Evolutionary conservation across 2,797 vertebrate species (phyloP).

Genomic region (Enoplosus armatus): DNA sequence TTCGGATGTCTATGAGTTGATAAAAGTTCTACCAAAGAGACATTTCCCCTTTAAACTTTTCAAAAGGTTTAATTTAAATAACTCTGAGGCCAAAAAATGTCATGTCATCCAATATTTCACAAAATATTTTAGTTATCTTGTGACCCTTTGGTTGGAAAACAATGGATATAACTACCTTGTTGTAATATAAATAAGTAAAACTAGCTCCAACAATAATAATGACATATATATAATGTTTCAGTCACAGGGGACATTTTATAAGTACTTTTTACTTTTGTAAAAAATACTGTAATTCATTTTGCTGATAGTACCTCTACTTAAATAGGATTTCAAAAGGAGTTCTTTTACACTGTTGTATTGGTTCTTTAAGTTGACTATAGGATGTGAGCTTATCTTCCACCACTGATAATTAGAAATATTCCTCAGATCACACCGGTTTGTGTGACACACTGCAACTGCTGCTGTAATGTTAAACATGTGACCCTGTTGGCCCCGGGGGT

Average conservation of each 20-base stretch:
- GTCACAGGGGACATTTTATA: neutral
- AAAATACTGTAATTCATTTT: neutral
- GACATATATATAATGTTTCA: neutral
- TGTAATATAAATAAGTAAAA: neutral
- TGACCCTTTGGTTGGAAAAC: neutral
- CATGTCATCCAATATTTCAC: neutral
- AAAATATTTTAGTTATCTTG: neutral
- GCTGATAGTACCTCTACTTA: neutral
- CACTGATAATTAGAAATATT: neutral
- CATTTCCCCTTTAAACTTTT: neutral
- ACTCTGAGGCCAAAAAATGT: too few species aligned
- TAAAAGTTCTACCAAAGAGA: neutral
- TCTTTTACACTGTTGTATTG: neutral
- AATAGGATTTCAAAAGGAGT: neutral
- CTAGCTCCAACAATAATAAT: neutral
- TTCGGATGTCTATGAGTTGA: neutral
- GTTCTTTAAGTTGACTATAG: neutral
- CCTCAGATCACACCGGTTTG: neutral
- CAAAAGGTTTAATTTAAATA: neutral
- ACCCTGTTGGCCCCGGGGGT: slow-evolving; percentile 18
- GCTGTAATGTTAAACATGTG: neutral
- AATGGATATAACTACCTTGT: neutral
- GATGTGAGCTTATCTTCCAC: neutral
- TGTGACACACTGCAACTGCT: slow-evolving; percentile 16
- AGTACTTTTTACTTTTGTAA: neutral